Evolutionary conservation across 2,113 vertebrate species (phyloP).

Genomic region (Corythaixoides concolor): DNA sequence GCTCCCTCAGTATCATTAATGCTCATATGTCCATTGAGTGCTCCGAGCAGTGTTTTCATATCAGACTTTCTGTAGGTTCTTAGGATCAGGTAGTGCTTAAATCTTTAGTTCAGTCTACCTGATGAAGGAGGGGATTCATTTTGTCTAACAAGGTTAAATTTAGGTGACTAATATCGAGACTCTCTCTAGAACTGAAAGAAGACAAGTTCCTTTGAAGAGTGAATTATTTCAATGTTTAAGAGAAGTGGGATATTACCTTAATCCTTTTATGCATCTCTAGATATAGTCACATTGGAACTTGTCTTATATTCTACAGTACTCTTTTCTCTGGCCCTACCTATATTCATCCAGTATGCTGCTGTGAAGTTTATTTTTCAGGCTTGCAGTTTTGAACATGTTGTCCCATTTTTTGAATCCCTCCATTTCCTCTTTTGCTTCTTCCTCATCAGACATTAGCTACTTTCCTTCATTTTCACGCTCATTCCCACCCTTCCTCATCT

Average conservation of each 20-base stretch:
- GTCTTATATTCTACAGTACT: background rate
- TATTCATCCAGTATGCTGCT: background rate
- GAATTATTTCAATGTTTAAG: background rate
- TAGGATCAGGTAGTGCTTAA: background rate
- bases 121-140: background rate
- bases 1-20: background rate
- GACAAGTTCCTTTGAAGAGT: background rate
- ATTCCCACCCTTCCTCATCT: background rate
- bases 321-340: background rate
- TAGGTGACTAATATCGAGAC: background rate
- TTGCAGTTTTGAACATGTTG: background rate
- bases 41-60: background rate
- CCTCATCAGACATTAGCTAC: background rate
- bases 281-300: background rate
- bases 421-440: background rate
- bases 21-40: background rate
- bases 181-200: background rate
- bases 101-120: background rate
- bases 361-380: background rate
- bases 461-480: background rate
- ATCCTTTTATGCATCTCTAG: background rate
- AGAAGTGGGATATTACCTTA: background rate
- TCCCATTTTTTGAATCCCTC: background rate
- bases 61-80: background rate
- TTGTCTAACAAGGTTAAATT: background rate